Evolutionary conservation across 2,113 vertebrate species (phyloP).

Genomic region (Sinocyclocheilus rhinocerous): DNA sequence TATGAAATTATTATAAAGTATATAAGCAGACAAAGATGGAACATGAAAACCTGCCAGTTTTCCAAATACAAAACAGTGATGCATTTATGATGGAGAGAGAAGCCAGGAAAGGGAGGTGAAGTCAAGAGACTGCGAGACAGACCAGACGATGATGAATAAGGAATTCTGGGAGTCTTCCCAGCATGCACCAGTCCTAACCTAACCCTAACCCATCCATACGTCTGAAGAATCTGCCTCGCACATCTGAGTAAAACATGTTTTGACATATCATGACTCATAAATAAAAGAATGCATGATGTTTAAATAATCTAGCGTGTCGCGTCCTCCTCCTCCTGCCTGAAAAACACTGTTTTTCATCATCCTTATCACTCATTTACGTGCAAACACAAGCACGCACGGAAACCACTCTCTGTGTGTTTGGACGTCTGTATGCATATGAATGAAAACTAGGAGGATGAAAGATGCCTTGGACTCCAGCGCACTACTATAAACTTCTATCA

Average conservation of each 20-base stretch:
- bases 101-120: neutral
- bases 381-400: neutral
- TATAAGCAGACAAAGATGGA: neutral
- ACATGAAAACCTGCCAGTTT: neutral
- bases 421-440: neutral
- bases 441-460: neutral
- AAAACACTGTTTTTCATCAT: slow-evolving; percentile 34
- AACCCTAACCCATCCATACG: neutral
- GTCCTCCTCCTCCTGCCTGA: slow-evolving; percentile 37
- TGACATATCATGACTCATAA: neutral
- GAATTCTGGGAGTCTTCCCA: slow-evolving; percentile 41
- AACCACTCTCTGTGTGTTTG: neutral
- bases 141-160: slow-evolving; percentile 29
- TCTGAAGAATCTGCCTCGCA: slow-evolving; percentile 2
- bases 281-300: slow-evolving; percentile 27
- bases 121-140: neutral
- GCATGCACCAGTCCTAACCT: neutral
- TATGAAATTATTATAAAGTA: neutral
- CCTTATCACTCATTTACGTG: slow-evolving; percentile 37
- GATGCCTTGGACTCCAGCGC: neutral
- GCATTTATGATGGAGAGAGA: neutral
- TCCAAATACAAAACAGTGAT: neutral
- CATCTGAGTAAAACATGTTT: slow-evolving; percentile 20
- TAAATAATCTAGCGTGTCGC: slow-evolving; percentile 21
- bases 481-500: slow-evolving; percentile 4